Base-by-base conservation (phyloP, 2,113 vertebrate genomes). In the Marmota flaviventris region DNA sequence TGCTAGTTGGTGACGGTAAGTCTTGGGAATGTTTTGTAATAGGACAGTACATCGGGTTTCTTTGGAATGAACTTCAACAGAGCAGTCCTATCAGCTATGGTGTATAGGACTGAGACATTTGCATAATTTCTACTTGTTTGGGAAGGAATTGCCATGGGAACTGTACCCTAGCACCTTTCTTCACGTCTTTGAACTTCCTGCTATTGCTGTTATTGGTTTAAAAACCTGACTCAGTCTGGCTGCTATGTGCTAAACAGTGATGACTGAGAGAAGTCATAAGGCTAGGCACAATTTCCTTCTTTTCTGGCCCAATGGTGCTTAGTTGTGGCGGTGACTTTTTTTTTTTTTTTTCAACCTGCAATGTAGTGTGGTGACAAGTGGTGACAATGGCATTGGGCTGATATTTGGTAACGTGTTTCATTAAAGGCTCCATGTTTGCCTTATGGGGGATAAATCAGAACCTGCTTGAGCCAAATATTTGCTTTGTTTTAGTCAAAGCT, bases 21-120 rank as follows among this genome's bases (percentile, higher is more conserved):
- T 51, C 77, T 96, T 95, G 58, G 81, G 42, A 92, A 92, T 96
- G 25, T 89, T 89, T 84, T 79, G 67, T 95, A 73, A 78, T 89
- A 77, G 56, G 53, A 67, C 16, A 83, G 34, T 34, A 61, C 56
- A 65, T 76, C 86, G 34, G 29, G 18, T 18, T 95, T 86, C 45
- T 89, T 91, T 69, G 24, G 42, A 84, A 92, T 85, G 91, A 85
- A 92, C 86, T 94, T 95, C 67, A 94, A 48, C 77, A 86, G n/a
- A 89, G 20, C 24, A 79, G 76, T 20, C 67, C 51, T 89, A 29
- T 73, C 56, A 87, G 13, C 37, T 69, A 14, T 81, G 65, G 84
- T 89, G 8, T 61, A 87, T 39, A n/a, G 73, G 70, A 95, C n/a
- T 72, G 61, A 84, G 45, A 37, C 53, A 29, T 78, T 79, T 76